Evolutionary conservation across 1,140 invertebrate species (phyloP), one percentile per base, ranked within the genome.

Genomic region (Zaprionus africanus): DNA sequence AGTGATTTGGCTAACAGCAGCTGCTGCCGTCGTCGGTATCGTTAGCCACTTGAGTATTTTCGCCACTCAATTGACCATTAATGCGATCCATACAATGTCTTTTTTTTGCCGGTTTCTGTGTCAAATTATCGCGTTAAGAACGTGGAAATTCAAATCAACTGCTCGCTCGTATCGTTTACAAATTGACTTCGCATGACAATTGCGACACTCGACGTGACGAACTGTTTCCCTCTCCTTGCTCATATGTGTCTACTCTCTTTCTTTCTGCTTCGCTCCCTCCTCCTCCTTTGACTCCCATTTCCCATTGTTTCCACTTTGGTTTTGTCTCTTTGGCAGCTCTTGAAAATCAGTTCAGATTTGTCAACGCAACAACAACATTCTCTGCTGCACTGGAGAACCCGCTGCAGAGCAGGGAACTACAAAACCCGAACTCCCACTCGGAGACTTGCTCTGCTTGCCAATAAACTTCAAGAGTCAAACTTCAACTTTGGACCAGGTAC

Each of bases 361-460:
- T 82, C 75, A 82, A 70, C 79, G 61, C 49, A 49, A 17, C 49
- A 13, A 15, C 24, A 51, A 28, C 17, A 12, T 41, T 41, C 15
- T 6, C 38, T 15, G 38, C 38, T 41, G 38, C 15, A 41, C 38
- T 41, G 5, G 38, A 5, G 38, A 41, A n/a, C 38, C 38, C 38
- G 38, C 15, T 41, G 38, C 6, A n/a, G 38, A 15, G 12, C 46
- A 49, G 19, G 24, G 11, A 63, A 63, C 49, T 41, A 15, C 62
- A 24, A 34, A 53, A 67, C 76, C 53, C 19, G 65, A 73, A 80
- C 81, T 80, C 81, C 81, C 81, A 83, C 81, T 63, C 68, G 46
- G 46, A 68, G 64, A 57, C 57, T 65, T 26, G 59, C 59, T 59
- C 46, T 62, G 58, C 46, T 78, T 83, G 81, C 81, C 60, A 84